phyloP scores from a whole-genome alignment of 2,797 vertebrate genomes.

The Limosa lapponica region DNA sequence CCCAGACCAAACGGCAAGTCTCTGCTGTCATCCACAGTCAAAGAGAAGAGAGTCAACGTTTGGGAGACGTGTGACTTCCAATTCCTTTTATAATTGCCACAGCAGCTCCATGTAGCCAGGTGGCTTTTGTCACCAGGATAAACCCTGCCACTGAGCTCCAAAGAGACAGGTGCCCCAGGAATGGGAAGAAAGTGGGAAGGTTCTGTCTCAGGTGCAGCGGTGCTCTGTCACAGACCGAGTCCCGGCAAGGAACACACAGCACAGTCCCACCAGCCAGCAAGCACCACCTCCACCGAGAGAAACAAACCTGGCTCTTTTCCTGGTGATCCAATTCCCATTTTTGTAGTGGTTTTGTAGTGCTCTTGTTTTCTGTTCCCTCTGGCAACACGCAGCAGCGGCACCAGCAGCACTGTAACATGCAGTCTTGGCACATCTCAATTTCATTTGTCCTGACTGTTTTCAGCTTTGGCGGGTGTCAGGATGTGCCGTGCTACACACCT shows the following conservation, averaged over 20 bases:
- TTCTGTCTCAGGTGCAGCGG: not conserved
- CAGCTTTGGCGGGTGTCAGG: not conserved
- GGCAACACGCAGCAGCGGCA: not conserved
- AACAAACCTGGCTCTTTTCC: constrained; percentile 3
- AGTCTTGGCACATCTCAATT: not conserved
- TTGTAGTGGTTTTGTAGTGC: too few relatives aligned
- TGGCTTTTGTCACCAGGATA: not conserved
- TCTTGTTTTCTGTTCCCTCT: not conserved
- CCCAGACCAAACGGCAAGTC: not conserved
- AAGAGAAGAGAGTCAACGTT: not conserved
- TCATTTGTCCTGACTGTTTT: not conserved
- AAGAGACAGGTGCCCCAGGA: fast-evolving
- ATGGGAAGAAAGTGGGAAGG: not conserved
- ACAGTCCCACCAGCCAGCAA: not conserved
- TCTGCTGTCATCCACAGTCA: not conserved
- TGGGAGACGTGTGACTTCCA: fast-evolving
- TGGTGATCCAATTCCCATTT: not conserved
- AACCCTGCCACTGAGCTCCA: not conserved
- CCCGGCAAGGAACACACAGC: not conserved
- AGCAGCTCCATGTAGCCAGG: not conserved
- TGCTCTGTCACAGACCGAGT: fast-evolving
- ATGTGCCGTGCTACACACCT: not conserved
- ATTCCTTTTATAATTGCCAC: not conserved
- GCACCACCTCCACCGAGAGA: not conserved
- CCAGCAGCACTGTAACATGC: not conserved